A percentile compares a stretch with the other conserved stretches of the same genome.
These are phyloP conservation scores for Lasioglossum baleicum DNA, from an alignment of 1,140 invertebrate genomes.

Conservation along the genomic window DNA sequence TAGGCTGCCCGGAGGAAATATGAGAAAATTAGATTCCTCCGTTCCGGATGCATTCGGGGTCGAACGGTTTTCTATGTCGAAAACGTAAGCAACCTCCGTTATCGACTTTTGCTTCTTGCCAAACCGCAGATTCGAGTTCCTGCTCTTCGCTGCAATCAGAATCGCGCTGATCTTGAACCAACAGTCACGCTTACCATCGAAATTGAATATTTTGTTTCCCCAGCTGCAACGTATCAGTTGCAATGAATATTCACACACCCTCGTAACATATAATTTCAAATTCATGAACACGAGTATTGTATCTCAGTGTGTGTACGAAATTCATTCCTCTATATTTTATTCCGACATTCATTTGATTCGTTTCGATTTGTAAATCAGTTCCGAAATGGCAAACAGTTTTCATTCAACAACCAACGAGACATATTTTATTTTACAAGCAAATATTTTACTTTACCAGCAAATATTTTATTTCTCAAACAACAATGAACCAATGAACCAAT, in stretches of 20 bases:
- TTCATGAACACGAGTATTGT: not conserved
- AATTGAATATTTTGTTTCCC: not conserved
- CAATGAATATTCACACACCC: not conserved
- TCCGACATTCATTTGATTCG: not conserved
- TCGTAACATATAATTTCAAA: not conserved
- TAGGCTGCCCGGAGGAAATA: not conserved
- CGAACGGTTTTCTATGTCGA: slow-evolving; percentile 20
- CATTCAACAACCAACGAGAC: too few species aligned
- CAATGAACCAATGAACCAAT: too few species aligned
- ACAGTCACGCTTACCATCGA: not conserved
- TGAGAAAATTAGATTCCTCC: slow-evolving; percentile 33
- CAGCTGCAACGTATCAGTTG: too few species aligned
- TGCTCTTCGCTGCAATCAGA: not conserved
- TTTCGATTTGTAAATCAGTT: not conserved
- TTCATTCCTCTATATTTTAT: not conserved
- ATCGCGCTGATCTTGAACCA: slow-evolving; percentile 22
- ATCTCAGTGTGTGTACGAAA: not conserved
- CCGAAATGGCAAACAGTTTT: too few species aligned
- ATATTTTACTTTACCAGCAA: too few species aligned
- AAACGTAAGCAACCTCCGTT: slow-evolving; percentile 24
- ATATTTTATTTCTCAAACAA: too few species aligned
- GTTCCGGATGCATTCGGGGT: slow-evolving; percentile 14
- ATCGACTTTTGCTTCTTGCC: slow-evolving; percentile 43
- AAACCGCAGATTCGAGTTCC: slow-evolving; percentile 34
- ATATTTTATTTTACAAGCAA: too few species aligned